Evolutionary conservation across 2,888 invertebrate species (phyloP).

Genomic region (Microplitis deprimator): DNA sequence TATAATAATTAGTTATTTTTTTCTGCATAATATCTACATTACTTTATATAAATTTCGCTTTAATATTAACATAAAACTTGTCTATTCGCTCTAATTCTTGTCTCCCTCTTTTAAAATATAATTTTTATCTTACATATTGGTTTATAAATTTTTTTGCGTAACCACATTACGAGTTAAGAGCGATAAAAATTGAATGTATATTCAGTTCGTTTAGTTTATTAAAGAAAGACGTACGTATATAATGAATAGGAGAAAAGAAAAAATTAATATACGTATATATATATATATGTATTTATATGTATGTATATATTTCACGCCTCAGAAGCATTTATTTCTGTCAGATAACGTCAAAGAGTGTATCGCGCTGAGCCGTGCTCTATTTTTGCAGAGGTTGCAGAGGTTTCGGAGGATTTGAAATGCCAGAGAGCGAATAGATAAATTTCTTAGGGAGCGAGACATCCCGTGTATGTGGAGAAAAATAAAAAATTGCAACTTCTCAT

Average conservation of each 20-base stretch:
- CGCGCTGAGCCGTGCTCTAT: constrained; percentile 52
- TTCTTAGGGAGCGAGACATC: constrained; percentile 21
- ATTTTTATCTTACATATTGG: constrained; percentile 38
- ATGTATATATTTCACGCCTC: constrained; percentile 10
- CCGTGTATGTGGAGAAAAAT: background rate
- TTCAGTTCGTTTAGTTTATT: constrained; percentile 34
- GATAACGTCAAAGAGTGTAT: constrained; percentile 57
- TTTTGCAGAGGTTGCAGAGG: constrained; percentile 53
- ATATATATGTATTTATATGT: background rate
- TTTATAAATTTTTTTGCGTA: constrained; percentile 60
- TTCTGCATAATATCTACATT: background rate
- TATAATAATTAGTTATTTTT: constrained; percentile 31
- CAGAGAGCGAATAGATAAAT: constrained; percentile 41
- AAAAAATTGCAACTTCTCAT: constrained; percentile 41
- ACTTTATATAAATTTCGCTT: background rate
- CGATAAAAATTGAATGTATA: constrained; percentile 53
- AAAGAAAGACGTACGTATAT: constrained; percentile 32
- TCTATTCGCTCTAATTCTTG: constrained; percentile 33
- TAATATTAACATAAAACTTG: background rate
- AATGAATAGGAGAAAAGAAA: constrained; percentile 26
- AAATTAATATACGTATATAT: background rate
- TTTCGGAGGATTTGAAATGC: constrained; percentile 50
- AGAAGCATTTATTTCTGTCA: constrained; percentile 55
- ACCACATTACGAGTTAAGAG: constrained; percentile 60
- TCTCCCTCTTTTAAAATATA: constrained; percentile 32